phyloP scores from a whole-genome alignment of 1,140 invertebrate genomes.

The Zaprionus gabonicus region DNA sequence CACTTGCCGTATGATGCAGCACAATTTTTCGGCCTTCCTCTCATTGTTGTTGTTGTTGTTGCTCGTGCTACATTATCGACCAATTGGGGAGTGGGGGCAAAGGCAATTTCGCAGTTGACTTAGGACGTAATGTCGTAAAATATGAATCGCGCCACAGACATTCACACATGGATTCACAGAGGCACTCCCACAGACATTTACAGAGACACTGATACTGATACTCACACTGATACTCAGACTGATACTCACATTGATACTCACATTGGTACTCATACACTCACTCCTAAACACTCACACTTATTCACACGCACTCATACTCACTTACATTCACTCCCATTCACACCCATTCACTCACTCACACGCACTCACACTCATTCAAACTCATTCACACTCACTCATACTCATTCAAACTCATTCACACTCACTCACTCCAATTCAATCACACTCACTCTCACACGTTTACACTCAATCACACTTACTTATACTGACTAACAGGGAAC shows the following conservation, averaged over 20 bases:
- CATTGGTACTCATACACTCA: background rate
- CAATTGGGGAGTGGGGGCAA: slow-evolving; percentile 47
- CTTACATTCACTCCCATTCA: background rate
- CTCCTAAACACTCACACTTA: background rate
- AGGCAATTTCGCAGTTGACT: slow-evolving; percentile 75
- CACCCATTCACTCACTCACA: no score
- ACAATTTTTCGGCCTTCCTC: slow-evolving; percentile 36
- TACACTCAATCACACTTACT: no score
- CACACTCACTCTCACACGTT: no score
- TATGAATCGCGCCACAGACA: slow-evolving; percentile 51
- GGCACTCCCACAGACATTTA: slow-evolving; percentile 9
- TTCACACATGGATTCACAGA: background rate
- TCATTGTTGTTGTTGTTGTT: background rate
- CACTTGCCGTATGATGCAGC: slow-evolving; percentile 63
- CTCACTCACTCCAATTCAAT: no score
- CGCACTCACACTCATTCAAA: no score
- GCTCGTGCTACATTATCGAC: slow-evolving; percentile 46
- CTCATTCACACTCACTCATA: no score
- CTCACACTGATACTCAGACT: slow-evolving; percentile 1
- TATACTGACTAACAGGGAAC: no score
- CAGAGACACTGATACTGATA: slow-evolving; percentile 7
- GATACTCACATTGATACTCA: background rate
- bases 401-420: no score
- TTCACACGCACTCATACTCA: background rate
- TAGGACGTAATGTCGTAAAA: slow-evolving; percentile 72